A percentile compares a stretch with the other conserved stretches of the same genome.
These are phyloP conservation scores for Takifugu flavidus DNA, from an alignment of 2,113 vertebrate species.

Conservation along the genomic window DNA sequence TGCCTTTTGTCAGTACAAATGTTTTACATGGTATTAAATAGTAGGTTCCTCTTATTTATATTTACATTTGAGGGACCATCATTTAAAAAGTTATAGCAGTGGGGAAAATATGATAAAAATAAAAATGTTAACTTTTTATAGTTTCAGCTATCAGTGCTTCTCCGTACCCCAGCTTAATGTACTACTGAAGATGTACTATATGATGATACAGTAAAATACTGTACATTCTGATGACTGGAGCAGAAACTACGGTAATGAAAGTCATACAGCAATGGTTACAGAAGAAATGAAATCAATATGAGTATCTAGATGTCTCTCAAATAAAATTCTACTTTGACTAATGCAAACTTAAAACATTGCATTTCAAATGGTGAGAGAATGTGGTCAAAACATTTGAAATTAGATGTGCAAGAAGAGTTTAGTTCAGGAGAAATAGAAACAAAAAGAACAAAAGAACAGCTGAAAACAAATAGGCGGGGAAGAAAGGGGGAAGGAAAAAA, in stretches of 20 bases:
- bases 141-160: slow-evolving; percentile 44
- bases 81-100: slow-evolving; percentile 10
- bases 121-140: slow-evolving; percentile 25
- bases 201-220: slow-evolving; percentile 35
- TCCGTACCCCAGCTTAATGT: slow-evolving; percentile 52
- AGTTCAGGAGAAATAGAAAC: slow-evolving; percentile 37
- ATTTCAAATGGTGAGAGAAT: slow-evolving; percentile 69
- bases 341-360: slow-evolving; percentile 72
- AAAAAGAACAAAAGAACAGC: slow-evolving; percentile 31
- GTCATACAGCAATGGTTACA: slow-evolving; percentile 74
- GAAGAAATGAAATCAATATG: slow-evolving; percentile 73
- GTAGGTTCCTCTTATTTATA: slow-evolving; percentile 26
- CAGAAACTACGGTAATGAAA: slow-evolving; percentile 61
- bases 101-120: not conserved
- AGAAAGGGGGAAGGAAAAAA: slow-evolving; percentile 39
- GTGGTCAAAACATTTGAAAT: slow-evolving; percentile 62
- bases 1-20: slow-evolving; percentile 7
- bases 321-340: slow-evolving; percentile 73
- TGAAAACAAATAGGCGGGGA: slow-evolving; percentile 46
- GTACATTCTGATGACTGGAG: slow-evolving; percentile 62
- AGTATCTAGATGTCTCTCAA: slow-evolving; percentile 73
- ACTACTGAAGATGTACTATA: slow-evolving; percentile 39
- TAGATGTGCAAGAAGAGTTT: slow-evolving; percentile 63
- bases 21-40: slow-evolving; percentile 11
- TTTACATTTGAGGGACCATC: slow-evolving; percentile 45